phyloP scores from a whole-genome alignment of 1,140 invertebrate species.

The Sycophaga agraensis region DNA sequence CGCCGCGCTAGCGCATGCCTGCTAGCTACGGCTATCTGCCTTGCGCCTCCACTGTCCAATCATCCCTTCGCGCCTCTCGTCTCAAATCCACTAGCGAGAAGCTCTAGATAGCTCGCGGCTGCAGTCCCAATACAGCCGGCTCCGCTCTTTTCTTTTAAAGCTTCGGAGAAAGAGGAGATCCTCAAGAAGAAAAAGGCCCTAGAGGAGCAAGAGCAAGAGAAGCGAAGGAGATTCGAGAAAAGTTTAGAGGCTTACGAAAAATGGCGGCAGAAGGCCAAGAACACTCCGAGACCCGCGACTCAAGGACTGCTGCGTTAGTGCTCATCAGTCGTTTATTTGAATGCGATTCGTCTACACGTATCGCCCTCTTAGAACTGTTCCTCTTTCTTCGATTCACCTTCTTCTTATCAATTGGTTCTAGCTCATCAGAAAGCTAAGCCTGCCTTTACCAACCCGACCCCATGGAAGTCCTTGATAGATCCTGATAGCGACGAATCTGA shows the following conservation, averaged over 20 bases:
- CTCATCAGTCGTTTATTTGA: too few species aligned
- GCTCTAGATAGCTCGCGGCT: too few species aligned
- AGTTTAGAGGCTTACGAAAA: conserved; percentile 47
- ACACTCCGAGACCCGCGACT: conserved; percentile 47
- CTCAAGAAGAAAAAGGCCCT: conserved; percentile 32
- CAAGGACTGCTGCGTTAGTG: conserved; percentile 52
- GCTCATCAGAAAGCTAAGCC: conserved; percentile 51
- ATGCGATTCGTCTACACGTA: too few species aligned
- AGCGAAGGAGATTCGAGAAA: conserved; percentile 34
- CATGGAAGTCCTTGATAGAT: conserved; percentile 44
- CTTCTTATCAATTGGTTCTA: too few species aligned
- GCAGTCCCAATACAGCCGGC: too few species aligned
- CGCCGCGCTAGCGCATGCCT: too few species aligned
- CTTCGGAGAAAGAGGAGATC: conserved; percentile 34
- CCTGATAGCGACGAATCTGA: conserved; percentile 23
- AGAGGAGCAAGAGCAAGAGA: conserved; percentile 33
- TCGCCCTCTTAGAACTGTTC: neutral
- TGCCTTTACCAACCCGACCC: conserved; percentile 48
- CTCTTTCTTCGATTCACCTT: too few species aligned
- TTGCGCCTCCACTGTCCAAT: too few species aligned
- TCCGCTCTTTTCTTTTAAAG: too few species aligned
- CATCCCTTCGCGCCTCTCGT: too few species aligned
- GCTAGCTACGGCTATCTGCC: too few species aligned
- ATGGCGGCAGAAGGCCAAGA: conserved; percentile 48
- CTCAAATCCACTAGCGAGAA: too few species aligned